Evolutionary conservation across 2,888 invertebrate genomes (phyloP).

Genomic region (Crematogaster levior): DNA sequence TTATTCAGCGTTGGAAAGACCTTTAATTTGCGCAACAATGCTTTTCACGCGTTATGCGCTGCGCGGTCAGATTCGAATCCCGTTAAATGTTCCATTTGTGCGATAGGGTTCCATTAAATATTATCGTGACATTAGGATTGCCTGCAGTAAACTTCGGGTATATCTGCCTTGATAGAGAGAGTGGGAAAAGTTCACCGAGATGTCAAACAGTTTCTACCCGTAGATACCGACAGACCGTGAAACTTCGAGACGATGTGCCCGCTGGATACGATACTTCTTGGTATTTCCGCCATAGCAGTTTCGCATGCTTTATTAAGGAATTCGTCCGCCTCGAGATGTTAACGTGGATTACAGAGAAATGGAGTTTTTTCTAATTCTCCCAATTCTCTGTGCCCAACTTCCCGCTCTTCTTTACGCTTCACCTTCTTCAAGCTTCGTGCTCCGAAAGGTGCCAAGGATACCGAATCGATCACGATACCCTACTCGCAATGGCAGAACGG

Average conservation of each 20-base stretch:
- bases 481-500: slow-evolving; percentile 58
- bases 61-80: background rate
- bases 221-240: slow-evolving; percentile 35
- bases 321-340: slow-evolving; percentile 56
- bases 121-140: slow-evolving; percentile 28
- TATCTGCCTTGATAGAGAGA: background rate
- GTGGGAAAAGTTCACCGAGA: slow-evolving; percentile 37
- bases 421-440: slow-evolving; percentile 21
- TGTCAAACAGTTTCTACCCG: slow-evolving; percentile 49
- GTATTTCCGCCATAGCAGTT: slow-evolving; percentile 33
- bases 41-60: slow-evolving; percentile 20
- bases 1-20: slow-evolving; percentile 45
- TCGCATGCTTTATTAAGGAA: slow-evolving; percentile 57
- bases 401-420: slow-evolving; percentile 53
- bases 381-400: slow-evolving; percentile 52
- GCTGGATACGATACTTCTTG: slow-evolving; percentile 42
- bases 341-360: slow-evolving; percentile 62
- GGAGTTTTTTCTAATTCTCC: slow-evolving; percentile 59
- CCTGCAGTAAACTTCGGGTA: slow-evolving; percentile 8
- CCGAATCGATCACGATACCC: slow-evolving; percentile 67
- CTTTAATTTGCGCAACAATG: slow-evolving; percentile 52
- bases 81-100: slow-evolving; percentile 7
- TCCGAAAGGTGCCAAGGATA: slow-evolving; percentile 63
- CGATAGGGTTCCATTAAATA: slow-evolving; percentile 36
- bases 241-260: slow-evolving; percentile 33